Evolutionary conservation across 2,888 invertebrate genomes (phyloP).

Genomic region (Drosophila aldrichi): DNA sequence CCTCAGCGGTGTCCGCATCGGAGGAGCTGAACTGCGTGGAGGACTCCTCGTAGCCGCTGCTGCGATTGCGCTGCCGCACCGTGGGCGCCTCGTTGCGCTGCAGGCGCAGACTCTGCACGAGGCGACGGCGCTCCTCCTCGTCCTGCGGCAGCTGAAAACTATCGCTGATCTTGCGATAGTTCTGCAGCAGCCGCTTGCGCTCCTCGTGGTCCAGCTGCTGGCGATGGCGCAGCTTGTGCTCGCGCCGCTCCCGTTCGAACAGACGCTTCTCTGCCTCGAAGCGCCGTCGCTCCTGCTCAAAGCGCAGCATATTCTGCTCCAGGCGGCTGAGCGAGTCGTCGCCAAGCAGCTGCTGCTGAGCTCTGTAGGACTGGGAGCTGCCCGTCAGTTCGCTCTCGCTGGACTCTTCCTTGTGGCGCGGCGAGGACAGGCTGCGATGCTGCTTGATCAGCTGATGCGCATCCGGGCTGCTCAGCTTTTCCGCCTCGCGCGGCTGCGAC

Average conservation of each 20-base stretch:
- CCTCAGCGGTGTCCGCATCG: conserved; percentile 80
- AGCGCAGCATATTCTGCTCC: conserved; percentile 83
- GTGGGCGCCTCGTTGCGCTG: conserved; percentile 74
- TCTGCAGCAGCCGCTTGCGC: conserved; percentile 80
- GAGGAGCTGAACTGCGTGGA: conserved; percentile 84
- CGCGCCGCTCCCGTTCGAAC: conserved; percentile 87
- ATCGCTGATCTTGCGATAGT: conserved; percentile 83
- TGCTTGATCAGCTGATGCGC: conserved; percentile 81
- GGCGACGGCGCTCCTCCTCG: conserved; percentile 79
- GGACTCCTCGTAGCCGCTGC: conserved; percentile 81
- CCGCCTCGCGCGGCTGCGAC: conserved; percentile 83
- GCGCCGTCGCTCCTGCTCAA: conserved; percentile 84
- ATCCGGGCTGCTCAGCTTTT: conserved; percentile 79
- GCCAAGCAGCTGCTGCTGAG: conserved; percentile 16
- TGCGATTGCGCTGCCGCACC: conserved; percentile 50
- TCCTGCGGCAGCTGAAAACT: conserved; percentile 79
- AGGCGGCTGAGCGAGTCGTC: conserved; percentile 78
- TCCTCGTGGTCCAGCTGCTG: conserved; percentile 84
- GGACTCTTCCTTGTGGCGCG: conserved; percentile 83
- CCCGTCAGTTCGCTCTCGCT: conserved; percentile 82
- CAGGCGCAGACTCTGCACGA: conserved; percentile 81
- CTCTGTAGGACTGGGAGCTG: conserved; percentile 48
- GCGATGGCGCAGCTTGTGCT: conserved; percentile 84
- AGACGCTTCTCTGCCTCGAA: conserved; percentile 85
- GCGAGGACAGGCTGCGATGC: conserved; percentile 84